Conservation (phyloP, 1,140 invertebrate species). For the Drosophila lacertosa region DNA sequence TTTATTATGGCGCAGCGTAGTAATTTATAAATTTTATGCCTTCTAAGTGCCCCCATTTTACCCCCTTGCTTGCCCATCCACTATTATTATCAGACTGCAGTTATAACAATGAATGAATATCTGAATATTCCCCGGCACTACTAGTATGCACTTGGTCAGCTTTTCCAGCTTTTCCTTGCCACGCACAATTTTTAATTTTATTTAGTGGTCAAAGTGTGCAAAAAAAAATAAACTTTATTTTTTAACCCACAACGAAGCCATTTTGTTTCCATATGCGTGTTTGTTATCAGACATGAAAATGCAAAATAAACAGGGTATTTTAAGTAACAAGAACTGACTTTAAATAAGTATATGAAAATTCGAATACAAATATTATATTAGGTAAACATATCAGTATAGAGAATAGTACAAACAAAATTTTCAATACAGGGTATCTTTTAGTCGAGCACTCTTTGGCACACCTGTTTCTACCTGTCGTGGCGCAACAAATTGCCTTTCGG, state of each 20-base stretch:
- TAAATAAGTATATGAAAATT: too few species aligned
- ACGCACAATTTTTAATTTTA: slow-evolving; percentile 73
- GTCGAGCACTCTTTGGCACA: neutral
- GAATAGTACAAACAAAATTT: too few species aligned
- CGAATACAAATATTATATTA: too few species aligned
- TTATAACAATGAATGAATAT: slow-evolving; percentile 24
- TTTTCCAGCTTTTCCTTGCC: too few species aligned
- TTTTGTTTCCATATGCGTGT: too few species aligned
- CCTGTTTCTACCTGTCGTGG: slow-evolving; percentile 8
- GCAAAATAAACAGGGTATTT: too few species aligned
- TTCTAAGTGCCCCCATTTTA: slow-evolving; percentile 64
- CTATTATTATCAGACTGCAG: slow-evolving; percentile 30
- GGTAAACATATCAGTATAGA: too few species aligned
- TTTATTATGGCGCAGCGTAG: slow-evolving; percentile 78
- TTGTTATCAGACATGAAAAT: too few species aligned
- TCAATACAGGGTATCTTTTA: neutral
- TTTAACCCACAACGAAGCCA: neutral
- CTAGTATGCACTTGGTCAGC: slow-evolving; percentile 45
- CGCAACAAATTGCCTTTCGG: slow-evolving; percentile 72
- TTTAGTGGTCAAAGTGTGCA: slow-evolving; percentile 27
- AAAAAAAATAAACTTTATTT: slow-evolving; percentile 12
- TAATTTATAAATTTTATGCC: slow-evolving; percentile 82
- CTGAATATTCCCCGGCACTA: slow-evolving; percentile 28
- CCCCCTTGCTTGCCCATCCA: slow-evolving; percentile 6
- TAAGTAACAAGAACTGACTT: too few species aligned